Evolutionary conservation across 2,113 vertebrate species (phyloP).

Genomic region (Hemicordylus capensis): DNA sequence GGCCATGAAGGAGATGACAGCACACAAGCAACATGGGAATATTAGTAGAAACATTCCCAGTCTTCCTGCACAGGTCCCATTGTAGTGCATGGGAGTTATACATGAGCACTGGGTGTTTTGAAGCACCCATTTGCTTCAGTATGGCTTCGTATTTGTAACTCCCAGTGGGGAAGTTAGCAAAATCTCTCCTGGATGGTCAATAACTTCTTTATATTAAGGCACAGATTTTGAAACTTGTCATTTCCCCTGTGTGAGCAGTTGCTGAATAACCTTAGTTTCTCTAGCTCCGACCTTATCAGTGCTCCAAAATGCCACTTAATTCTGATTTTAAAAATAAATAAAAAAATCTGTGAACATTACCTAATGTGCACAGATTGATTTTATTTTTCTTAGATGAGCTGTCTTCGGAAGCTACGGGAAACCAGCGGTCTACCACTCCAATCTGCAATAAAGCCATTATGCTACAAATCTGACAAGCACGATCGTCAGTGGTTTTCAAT

Average conservation of each 20-base stretch:
- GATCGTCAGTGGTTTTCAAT: accelerated
- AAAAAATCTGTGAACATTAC: neutral
- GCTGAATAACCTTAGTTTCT: neutral
- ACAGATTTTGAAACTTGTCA: neutral
- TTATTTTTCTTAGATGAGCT: accelerated
- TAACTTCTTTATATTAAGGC: neutral
- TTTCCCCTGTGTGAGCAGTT: neutral
- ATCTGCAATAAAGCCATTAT: neutral
- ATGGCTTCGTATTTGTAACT: neutral
- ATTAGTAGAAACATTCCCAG: accelerated
- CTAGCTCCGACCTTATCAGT: accelerated
- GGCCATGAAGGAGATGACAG: neutral
- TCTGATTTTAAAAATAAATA: neutral
- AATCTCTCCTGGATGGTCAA: neutral
- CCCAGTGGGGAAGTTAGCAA: neutral
- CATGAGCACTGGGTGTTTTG: neutral
- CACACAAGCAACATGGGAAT: accelerated
- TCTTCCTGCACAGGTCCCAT: neutral
- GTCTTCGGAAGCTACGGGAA: accelerated
- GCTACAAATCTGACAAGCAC: neutral
- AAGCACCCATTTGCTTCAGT: neutral
- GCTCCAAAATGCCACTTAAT: neutral
- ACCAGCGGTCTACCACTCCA: neutral
- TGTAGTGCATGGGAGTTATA: neutral
- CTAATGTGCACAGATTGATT: neutral